Percentiles rank a stretch among this genome's conserved stretches.
Evolutionary conservation across 2,888 invertebrate genomes (phyloP).

Genomic region (Drepanosiphum platanoidis): DNA sequence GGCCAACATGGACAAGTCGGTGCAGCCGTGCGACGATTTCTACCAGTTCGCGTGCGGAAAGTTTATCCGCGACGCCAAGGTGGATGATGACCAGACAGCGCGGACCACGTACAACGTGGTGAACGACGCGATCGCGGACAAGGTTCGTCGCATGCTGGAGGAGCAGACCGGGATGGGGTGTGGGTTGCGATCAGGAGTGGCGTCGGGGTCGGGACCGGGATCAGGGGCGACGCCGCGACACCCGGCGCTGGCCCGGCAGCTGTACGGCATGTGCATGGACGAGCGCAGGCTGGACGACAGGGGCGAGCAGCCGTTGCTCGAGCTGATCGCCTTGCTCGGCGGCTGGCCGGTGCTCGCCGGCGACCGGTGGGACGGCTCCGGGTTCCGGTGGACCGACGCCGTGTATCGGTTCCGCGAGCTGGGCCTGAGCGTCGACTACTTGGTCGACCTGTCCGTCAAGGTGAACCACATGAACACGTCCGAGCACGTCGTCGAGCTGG

Average conservation of each 20-base stretch:
- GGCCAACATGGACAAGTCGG: constrained; percentile 38
- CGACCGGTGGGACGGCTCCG: constrained; percentile 10
- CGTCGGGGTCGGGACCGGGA: not conserved
- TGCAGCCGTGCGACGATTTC: constrained; percentile 34
- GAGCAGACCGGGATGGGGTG: too few species aligned
- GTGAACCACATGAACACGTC: constrained; percentile 8
- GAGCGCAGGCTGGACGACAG: constrained; percentile 21
- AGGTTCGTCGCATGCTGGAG: constrained; percentile 20
- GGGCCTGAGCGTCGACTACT: constrained; percentile 39
- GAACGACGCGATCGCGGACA: constrained; percentile 12
- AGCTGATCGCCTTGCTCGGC: constrained; percentile 22
- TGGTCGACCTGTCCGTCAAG: constrained; percentile 38
- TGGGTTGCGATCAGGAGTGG: too few species aligned
- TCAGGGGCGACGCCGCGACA: not conserved
- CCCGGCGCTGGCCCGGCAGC: not conserved
- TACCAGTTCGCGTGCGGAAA: constrained; percentile 43
- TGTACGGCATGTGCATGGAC: constrained; percentile 49
- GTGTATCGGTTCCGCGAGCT: constrained; percentile 48
- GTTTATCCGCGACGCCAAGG: not conserved
- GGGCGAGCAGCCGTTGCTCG: constrained; percentile 9
- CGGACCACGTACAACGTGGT: constrained; percentile 28
- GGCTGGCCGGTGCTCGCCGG: constrained; percentile 43
- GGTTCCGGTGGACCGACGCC: constrained; percentile 46
- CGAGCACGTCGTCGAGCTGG: constrained; percentile 14
- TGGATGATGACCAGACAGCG: constrained; percentile 20